Evolutionary conservation across 2,797 vertebrate species (phyloP).

Genomic region (Sitta carolinensis): DNA sequence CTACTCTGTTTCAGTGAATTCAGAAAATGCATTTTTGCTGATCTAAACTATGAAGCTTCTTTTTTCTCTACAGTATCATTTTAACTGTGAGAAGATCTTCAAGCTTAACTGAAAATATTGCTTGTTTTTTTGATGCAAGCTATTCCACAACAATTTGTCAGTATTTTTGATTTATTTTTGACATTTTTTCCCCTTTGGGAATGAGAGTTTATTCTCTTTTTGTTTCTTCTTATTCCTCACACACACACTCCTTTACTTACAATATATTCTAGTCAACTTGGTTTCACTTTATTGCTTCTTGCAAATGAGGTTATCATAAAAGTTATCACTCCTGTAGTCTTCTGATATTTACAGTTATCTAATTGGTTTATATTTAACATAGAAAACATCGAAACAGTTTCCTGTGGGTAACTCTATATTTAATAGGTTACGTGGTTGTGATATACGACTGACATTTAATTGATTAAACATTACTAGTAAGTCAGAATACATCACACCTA

Average conservation of each 20-base stretch:
- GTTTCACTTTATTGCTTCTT: not conserved
- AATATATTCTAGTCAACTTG: not conserved
- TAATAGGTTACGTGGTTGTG: not conserved
- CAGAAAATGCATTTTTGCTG: not conserved
- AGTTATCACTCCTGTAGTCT: not conserved
- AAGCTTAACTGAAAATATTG: not conserved
- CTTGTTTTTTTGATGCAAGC: not conserved
- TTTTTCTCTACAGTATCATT: not conserved
- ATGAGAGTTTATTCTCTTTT: not conserved
- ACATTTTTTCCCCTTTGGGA: not conserved
- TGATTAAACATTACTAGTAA: not conserved
- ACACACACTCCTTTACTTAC: not conserved
- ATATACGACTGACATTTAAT: not conserved
- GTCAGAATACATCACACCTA: not conserved
- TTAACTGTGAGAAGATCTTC: not conserved
- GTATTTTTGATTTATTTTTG: not conserved
- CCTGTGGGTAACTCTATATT: not conserved
- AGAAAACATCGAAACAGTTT: not conserved
- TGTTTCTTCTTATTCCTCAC: not conserved
- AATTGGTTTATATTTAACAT: not conserved
- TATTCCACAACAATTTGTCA: not conserved
- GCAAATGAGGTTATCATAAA: not conserved
- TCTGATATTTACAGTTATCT: not conserved
- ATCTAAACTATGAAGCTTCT: not conserved
- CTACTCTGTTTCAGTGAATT: not conserved